Evolutionary conservation across 1,140 invertebrate genomes (phyloP).

Genomic region (Papilio aristodemus): DNA sequence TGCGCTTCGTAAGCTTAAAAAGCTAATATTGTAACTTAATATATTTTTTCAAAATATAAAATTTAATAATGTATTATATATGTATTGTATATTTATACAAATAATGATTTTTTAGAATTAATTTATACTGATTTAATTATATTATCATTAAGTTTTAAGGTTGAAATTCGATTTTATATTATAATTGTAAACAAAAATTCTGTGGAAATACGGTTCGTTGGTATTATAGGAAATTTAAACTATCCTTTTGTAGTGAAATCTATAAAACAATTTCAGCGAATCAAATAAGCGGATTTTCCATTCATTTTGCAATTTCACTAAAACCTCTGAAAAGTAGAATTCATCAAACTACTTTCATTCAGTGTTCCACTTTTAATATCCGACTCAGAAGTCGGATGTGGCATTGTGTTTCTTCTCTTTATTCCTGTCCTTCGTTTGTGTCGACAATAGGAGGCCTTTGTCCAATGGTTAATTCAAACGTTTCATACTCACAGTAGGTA

Average conservation of each 20-base stretch:
- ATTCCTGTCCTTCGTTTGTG: conserved; percentile 16
- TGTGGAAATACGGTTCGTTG: neutral
- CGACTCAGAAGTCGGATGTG: conserved; percentile 1
- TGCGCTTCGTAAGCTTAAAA: no score
- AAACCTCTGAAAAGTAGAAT: conserved; percentile 1
- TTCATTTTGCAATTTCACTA: conserved; percentile 7
- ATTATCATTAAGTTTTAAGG: no score
- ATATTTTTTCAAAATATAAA: no score
- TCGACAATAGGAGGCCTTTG: neutral
- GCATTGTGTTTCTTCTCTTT: conserved; percentile 3
- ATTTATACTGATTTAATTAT: no score
- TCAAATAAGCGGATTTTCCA: neutral
- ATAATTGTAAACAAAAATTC: no score
- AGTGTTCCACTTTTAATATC: conserved; percentile 16
- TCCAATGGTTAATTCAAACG: conserved; percentile 11
- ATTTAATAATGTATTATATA: no score
- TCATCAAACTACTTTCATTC: conserved; percentile 21
- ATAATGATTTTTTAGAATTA: no score
- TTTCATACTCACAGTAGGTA: neutral
- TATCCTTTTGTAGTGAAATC: neutral
- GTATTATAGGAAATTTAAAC: neutral
- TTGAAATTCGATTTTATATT: no score
- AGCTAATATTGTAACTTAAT: no score
- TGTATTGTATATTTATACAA: no score
- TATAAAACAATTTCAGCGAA: neutral